These are phyloP conservation scores for Patiria miniata DNA, from an alignment of 35 echinoderm and acorn worm species.

Conservation along the genomic window DNA sequence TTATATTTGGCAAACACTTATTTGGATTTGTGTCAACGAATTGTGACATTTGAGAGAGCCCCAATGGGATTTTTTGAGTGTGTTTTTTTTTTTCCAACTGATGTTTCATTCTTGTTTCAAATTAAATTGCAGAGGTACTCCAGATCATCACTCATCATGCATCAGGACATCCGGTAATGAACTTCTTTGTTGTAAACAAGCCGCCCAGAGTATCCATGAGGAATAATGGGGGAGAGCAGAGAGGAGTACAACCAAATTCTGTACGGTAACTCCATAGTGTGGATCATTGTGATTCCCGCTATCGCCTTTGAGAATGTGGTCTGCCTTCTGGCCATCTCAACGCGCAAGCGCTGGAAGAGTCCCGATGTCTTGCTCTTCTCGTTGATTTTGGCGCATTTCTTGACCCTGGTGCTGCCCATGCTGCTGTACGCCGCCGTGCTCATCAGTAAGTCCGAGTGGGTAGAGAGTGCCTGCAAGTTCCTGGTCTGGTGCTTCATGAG, in stretches of 20 bases:
- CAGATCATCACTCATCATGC: not conserved
- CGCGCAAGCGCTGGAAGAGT: slow-evolving; percentile 81
- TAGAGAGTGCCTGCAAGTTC: slow-evolving; percentile 72
- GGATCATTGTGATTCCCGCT: slow-evolving; percentile 62
- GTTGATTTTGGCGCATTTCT: slow-evolving; percentile 67
- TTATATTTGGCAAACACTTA: no score
- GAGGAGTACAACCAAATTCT: slow-evolving; percentile 14
- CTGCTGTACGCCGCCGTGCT: slow-evolving; percentile 68
- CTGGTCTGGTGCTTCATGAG: slow-evolving; percentile 88
- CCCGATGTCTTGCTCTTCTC: slow-evolving; percentile 85
- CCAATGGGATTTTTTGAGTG: no score
- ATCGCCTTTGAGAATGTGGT: slow-evolving; percentile 76
- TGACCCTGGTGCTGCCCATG: slow-evolving; percentile 69
- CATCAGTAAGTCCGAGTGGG: slow-evolving; percentile 44
- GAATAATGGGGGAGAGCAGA: not conserved
- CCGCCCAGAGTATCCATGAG: no score
- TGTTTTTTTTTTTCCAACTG: no score
- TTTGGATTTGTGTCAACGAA: no score
- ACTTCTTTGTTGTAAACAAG: no score
- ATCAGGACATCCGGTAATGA: not conserved
- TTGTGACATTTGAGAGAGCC: no score
- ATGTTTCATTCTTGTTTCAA: no score
- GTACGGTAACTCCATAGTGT: slow-evolving; percentile 52
- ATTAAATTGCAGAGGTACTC: no score
- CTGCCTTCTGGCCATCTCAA: slow-evolving; percentile 64